Evolutionary conservation across 2,113 vertebrate species (phyloP).

Genomic region (Carassius gibelio): DNA sequence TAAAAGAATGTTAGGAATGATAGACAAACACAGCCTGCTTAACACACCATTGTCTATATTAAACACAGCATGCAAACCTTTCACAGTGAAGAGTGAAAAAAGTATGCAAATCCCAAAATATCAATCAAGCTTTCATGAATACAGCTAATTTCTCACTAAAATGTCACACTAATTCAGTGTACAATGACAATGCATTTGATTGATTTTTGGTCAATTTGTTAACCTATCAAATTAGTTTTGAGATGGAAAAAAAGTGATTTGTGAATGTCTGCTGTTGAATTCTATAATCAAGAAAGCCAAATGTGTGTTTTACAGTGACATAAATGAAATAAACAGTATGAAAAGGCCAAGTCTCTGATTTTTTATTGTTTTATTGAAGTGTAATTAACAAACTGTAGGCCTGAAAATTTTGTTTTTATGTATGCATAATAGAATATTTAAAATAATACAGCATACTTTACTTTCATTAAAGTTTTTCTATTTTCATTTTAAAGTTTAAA

Average conservation of each 20-base stretch:
- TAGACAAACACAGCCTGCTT: background rate
- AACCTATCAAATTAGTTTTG: background rate
- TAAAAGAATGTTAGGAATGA: background rate
- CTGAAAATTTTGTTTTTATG: background rate
- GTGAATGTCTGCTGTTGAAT: background rate
- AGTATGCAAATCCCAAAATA: background rate
- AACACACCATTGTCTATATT: background rate
- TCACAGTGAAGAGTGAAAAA: background rate
- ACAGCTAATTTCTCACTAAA: background rate
- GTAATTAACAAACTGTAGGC: background rate
- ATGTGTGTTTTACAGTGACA: slow-evolving; percentile 27
- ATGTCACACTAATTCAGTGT: background rate
- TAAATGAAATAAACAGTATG: slow-evolving; percentile 16
- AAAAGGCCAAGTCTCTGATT: background rate
- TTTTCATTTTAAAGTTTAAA: background rate
- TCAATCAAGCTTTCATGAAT: background rate
- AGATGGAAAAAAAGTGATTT: background rate
- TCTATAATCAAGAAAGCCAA: slow-evolving; percentile 5
- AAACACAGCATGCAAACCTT: background rate
- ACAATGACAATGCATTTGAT: background rate
- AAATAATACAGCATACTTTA: background rate
- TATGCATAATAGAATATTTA: background rate
- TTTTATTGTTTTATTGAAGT: background rate
- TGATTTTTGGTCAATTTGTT: background rate
- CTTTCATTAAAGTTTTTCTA: background rate